Percentiles rank a stretch among this genome's conserved stretches.
Evolutionary conservation across 2,888 invertebrate genomes (phyloP).

Genomic region (Congeria kusceri): DNA sequence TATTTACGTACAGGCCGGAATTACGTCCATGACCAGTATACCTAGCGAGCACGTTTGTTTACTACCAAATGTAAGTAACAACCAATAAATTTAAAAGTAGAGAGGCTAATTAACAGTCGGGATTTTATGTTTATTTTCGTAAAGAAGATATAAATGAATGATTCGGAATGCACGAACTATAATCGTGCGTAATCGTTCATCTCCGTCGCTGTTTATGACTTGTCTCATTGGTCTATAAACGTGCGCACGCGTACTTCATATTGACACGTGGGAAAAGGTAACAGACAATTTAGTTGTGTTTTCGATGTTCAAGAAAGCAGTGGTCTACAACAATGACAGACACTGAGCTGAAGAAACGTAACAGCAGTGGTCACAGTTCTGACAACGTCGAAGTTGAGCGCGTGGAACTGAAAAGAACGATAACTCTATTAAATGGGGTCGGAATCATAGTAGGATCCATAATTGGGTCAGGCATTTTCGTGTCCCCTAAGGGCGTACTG

Average conservation of each 20-base stretch:
- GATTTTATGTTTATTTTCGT: no score
- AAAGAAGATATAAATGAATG: no score
- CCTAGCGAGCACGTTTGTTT: no score
- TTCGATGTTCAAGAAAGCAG: neutral
- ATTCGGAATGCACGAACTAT: no score
- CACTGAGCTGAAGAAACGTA: constrained; percentile 37
- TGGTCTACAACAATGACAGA: constrained; percentile 19
- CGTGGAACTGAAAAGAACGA: constrained; percentile 91
- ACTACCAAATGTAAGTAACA: no score
- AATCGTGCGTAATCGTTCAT: no score
- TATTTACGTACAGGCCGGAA: no score
- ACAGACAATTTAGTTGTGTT: neutral
- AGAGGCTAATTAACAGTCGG: no score
- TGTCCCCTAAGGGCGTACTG: constrained; percentile 96
- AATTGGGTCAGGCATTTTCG: constrained; percentile 97
- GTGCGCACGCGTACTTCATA: constrained; percentile 33
- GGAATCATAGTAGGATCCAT: constrained; percentile 97
- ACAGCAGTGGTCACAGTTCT: constrained; percentile 17
- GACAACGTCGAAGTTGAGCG: constrained; percentile 49
- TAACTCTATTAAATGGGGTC: constrained; percentile 94
- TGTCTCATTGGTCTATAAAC: neutral
- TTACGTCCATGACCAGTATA: no score
- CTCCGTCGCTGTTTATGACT: no score
- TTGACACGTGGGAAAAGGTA: constrained; percentile 14
- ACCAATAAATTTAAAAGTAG: no score